Base-by-base conservation (phyloP, 2,797 vertebrate genomes). In the Botia kubotai region DNA sequence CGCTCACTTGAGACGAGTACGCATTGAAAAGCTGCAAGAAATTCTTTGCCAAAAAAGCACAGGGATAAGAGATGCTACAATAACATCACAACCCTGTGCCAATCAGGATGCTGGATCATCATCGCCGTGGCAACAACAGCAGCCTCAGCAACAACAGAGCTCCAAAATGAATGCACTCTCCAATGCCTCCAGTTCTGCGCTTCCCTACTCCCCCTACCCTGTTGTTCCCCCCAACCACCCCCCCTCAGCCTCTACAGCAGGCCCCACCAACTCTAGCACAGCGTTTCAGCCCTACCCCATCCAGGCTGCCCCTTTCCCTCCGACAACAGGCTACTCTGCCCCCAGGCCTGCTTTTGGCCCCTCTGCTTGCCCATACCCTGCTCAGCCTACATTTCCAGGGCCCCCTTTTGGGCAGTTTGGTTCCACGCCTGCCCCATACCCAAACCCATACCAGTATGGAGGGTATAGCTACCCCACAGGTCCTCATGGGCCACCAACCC, bases 21-120 rank as follows among this genome's bases (percentile, higher is more conserved):
- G 94, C 0, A 93, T 96, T 1, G 97, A 98, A 80, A 98, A 98
- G 84, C 94, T 98, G 21, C 97, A 98, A 87, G 97, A 98, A 23
- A 86, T 95, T 6, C 80, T 97, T 72, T 92, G 93, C 71, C 92
- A 93, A 88, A 94, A 91, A 87, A 87, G 79, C 0, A 89, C 91
- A 66, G 85, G 81, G 33, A 55, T 36, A 1, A 72, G 53, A 6
- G 82, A 79, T 33, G 87, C 84, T 0, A 13, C 82, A 75, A 82
- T 91, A 86, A 85, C 91, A 46, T 88, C 91, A 75, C 87, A 92
- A 17, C 46, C 86, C 6, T 82, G 86, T 72, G 19, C 81, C 86
- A 88, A 82, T 78, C 89, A 75, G 11, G 83, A 87, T 43, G 57
- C 84, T 33, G 78, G 68, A 55, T 73, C 85, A 0, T 78, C 89